These are phyloP conservation scores for Pituophis catenifer DNA, from an alignment of 2,113 vertebrate species.

Conservation along the genomic window DNA sequence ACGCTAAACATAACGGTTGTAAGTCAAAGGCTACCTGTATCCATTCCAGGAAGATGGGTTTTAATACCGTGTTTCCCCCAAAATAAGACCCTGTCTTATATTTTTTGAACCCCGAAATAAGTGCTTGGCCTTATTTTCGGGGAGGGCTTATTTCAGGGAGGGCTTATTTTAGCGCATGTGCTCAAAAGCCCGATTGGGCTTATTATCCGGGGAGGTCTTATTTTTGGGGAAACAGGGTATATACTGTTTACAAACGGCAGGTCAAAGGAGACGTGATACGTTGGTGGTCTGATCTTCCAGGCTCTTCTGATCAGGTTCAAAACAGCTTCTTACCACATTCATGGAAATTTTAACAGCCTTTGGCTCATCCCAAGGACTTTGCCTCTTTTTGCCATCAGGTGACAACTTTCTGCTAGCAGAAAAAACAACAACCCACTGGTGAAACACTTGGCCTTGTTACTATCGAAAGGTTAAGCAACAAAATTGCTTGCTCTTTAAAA, in stretches of 20 bases:
- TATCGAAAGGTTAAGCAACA: slow-evolving; percentile 32
- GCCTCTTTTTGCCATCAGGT: slow-evolving; percentile 26
- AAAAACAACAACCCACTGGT: background rate
- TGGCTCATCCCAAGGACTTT: slow-evolving; percentile 1
- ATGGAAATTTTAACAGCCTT: background rate
- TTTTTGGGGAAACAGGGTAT: no score
- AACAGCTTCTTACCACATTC: background rate
- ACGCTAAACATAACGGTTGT: no score
- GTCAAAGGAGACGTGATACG: no score
- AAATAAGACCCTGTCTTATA: no score
- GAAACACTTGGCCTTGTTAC: slow-evolving; percentile 10
- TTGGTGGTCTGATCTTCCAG: background rate
- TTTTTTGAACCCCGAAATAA: no score
- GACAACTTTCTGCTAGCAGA: slow-evolving; percentile 36
- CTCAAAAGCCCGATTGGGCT: no score
- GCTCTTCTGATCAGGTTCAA: background rate
- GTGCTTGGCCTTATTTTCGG: no score
- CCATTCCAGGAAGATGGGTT: background rate
- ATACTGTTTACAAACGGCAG: background rate
- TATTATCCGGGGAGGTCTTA: no score
- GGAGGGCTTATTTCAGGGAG: no score
- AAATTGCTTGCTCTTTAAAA: background rate
- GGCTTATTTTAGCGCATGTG: no score
- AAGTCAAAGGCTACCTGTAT: no score
- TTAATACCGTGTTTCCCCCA: background rate